Base-by-base conservation (phyloP, 2,113 vertebrate genomes). In the Salvelinus sp. region DNA sequence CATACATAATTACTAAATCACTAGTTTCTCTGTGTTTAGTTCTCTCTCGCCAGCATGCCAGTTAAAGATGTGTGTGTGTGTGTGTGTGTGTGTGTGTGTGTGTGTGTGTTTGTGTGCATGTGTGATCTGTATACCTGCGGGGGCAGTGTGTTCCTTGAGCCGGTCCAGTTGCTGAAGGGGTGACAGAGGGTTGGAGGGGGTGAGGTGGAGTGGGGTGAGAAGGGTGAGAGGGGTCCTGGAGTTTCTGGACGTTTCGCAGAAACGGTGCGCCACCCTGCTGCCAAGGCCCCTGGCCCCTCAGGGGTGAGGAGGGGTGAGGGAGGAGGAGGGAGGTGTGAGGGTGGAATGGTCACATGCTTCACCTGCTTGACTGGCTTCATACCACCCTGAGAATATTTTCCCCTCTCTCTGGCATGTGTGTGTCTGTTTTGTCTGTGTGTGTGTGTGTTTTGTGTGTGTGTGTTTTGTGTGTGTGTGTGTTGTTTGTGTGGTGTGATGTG, bases 321-420 rank as follows among this genome's bases (percentile, higher is more conserved):
- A 57, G 70, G 72, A 66, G 78, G 76, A 76, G 47, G 33, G 77
- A 57, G 67, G 77, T 79, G 47, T 89, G 88, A 89, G 88, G 78
- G 57, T 75, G 85, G 92, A 90, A 91, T 78, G 79, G 91, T 79
- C 90, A 88, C 70, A 88, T 91, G 79, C 90, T 79, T 83, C 84
- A 90, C 83, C 85, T 86, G 80, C 74, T 58, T 71, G 75, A 74
- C 79, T 79, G 74, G 84, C 82, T 86, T 83, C 81, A 73, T 78
- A 80, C 76, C 80, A 81, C 72, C 28, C 71, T 48, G 70, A 57
- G 71, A 83, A 86, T 84, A 70, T 79, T 83, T 81, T 62, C 72
- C 38, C 60, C 68, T 80, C 68, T 47, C 76, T 77, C 74, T 48
- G 67, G 75, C 64, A 75, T 77, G 76, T 81, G 67, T 73, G 79